Percentiles rank a stretch among this genome's conserved stretches.
Conservation (phyloP, 2,888 invertebrate species). For the Macaria notata region DNA sequence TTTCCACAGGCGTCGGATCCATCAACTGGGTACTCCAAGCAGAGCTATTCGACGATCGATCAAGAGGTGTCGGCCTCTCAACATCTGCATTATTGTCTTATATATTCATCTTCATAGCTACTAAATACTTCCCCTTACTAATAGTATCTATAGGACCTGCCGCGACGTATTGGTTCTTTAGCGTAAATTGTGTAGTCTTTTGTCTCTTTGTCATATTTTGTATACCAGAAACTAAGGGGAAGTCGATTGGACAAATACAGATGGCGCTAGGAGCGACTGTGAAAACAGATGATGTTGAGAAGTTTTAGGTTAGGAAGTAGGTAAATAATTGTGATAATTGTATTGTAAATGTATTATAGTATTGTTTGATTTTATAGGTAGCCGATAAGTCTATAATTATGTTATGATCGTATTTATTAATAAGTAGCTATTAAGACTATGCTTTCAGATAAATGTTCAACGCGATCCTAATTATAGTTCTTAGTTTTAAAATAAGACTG, state of each 20-base stretch:
- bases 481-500: too few relatives aligned
- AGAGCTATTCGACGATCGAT: conserved; percentile 55
- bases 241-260: conserved; percentile 61
- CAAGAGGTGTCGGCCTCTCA: conserved; percentile 48
- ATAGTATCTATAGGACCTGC: conserved; percentile 46
- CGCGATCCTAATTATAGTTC: too few relatives aligned
- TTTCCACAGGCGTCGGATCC: conserved; percentile 53
- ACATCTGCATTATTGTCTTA: conserved; percentile 31
- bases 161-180: conserved; percentile 51
- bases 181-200: conserved; percentile 39
- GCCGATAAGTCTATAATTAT: too few relatives aligned
- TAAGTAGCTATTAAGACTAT: too few relatives aligned
- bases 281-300: neutral
- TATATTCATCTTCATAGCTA: conserved; percentile 42
- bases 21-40: conserved; percentile 51
- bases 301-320: neutral
- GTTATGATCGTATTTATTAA: too few relatives aligned
- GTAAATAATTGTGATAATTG: too few relatives aligned
- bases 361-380: too few relatives aligned
- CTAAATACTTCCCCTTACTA: conserved; percentile 49
- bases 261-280: neutral
- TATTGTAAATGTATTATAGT: too few relatives aligned
- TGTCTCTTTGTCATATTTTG: conserved; percentile 42
- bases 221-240: conserved; percentile 68
- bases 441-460: too few relatives aligned